Conservation (phyloP, 2,888 invertebrate species). For the Sesia bembeciformis region DNA sequence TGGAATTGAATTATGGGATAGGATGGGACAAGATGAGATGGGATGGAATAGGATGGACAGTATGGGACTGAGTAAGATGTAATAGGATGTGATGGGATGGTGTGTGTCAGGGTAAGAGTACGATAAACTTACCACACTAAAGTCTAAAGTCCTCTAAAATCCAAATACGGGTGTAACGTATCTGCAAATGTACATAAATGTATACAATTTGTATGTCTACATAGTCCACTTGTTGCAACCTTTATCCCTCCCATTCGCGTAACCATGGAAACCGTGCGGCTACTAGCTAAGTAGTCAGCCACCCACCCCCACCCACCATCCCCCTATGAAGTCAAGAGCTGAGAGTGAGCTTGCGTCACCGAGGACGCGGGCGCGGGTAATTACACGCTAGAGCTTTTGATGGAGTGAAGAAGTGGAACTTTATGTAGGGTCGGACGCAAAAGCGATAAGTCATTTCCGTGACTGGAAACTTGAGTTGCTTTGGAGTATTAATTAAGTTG, state of each 20-base stretch:
- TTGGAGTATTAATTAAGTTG: not conserved
- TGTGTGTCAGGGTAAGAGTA: no score
- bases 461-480: not conserved
- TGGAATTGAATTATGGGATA: no score
- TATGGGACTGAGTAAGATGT: no score
- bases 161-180: not conserved
- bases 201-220: not conserved
- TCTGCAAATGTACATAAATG: no score
- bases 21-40: no score
- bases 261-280: slow-evolving; percentile 38
- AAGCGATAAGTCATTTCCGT: slow-evolving; percentile 4
- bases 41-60: no score
- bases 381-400: slow-evolving; percentile 65
- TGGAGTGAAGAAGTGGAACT: slow-evolving; percentile 25
- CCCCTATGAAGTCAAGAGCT: slow-evolving; percentile 39
- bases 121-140: no score
- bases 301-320: slow-evolving; percentile 9
- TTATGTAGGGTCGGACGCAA: slow-evolving; percentile 28
- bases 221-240: slow-evolving; percentile 52
- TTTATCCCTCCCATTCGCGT: slow-evolving; percentile 24
- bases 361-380: slow-evolving; percentile 31
- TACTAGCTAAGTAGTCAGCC: slow-evolving; percentile 5
- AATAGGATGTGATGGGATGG: no score
- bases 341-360: slow-evolving; percentile 43
- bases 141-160: no score